phyloP scores from a whole-genome alignment of 2,797 vertebrate species.

The Sternotherus odoratus region DNA sequence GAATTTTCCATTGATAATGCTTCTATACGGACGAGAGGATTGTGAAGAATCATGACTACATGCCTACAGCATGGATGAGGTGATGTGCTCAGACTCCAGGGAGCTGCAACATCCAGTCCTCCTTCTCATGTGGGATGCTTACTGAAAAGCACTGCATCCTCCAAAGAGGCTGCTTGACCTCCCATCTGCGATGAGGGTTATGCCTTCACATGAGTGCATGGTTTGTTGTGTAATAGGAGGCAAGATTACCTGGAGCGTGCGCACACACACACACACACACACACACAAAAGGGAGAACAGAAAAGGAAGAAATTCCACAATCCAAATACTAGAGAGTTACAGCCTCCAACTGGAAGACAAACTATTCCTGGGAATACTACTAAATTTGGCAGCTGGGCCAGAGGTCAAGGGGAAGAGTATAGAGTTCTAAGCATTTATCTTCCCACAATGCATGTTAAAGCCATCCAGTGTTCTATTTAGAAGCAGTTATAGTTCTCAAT shows the following conservation, averaged over 20 bases:
- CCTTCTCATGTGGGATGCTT: background rate
- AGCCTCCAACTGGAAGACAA: background rate
- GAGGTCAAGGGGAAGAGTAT: background rate
- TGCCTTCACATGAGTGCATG: background rate
- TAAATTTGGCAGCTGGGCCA: background rate
- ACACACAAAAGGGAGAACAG: background rate
- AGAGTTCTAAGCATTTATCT: background rate
- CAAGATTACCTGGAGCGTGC: background rate
- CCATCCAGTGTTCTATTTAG: background rate
- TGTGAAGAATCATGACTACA: background rate
- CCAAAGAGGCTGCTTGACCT: background rate
- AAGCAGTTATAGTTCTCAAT: conserved; percentile 11
- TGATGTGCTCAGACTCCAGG: background rate
- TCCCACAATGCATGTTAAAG: background rate
- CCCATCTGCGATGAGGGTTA: background rate
- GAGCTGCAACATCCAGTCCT: background rate
- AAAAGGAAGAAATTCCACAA: background rate
- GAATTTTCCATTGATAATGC: fast-evolving
- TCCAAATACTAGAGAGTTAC: background rate
- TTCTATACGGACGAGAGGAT: fast-evolving
- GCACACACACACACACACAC: no score
- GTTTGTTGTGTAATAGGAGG: background rate
- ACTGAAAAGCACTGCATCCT: background rate
- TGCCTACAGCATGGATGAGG: background rate
- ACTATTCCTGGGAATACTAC: background rate